These are phyloP conservation scores for Perodicticus potto DNA, from an alignment of 2,797 vertebrate genomes.

Conservation along the genomic window DNA sequence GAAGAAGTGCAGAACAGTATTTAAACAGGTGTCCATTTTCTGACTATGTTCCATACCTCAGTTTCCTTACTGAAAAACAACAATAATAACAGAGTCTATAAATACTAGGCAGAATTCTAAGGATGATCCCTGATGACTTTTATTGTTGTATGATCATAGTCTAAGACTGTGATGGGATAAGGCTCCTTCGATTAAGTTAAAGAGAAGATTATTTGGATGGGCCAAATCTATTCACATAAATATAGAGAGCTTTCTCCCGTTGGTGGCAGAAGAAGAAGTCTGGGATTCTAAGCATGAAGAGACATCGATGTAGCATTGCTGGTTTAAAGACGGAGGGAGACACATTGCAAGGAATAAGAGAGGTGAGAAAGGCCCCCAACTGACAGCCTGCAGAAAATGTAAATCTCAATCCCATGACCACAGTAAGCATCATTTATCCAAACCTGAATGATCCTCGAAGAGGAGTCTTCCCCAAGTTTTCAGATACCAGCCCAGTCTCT, in stretches of 20 bases:
- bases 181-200: neutral
- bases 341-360: neutral
- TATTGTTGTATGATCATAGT: neutral
- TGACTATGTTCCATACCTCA: neutral
- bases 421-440: neutral
- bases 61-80: neutral
- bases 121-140: neutral
- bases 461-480: neutral
- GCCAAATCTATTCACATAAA: neutral
- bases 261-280: neutral
- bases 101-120: neutral
- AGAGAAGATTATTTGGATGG: neutral
- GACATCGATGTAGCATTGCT: neutral
- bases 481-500: accelerated
- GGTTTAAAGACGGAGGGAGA: neutral
- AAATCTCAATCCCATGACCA: neutral
- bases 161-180: neutral
- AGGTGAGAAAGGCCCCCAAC: neutral
- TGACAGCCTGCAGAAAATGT: neutral
- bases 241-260: neutral
- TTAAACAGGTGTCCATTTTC: neutral
- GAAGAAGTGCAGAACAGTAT: neutral
- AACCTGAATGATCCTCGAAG: neutral
- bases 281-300: neutral
- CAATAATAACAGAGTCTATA: neutral